These are phyloP conservation scores for Nesoenas mayeri DNA, from an alignment of 2,113 vertebrate species.

Conservation along the genomic window DNA sequence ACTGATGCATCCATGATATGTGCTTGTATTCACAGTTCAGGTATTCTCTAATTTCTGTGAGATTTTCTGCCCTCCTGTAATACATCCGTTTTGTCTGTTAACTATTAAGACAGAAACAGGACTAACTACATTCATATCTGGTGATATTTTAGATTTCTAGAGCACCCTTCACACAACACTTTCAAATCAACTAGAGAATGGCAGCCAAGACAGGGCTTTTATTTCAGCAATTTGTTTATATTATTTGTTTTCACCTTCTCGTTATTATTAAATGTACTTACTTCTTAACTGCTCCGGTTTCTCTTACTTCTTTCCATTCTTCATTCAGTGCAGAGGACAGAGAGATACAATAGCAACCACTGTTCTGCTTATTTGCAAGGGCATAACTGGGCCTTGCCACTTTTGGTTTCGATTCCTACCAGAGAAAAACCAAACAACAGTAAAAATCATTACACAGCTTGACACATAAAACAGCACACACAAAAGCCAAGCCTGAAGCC, in stretches of 20 bases:
- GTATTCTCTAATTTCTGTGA: background rate
- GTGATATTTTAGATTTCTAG: background rate
- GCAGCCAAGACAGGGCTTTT: background rate
- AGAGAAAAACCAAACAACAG: conserved; percentile 18
- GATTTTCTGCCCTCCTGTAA: background rate
- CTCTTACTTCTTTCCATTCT: conserved; percentile 82
- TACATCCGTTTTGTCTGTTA: background rate
- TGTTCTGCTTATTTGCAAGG: conserved; percentile 79
- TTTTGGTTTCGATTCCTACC: conserved; percentile 63
- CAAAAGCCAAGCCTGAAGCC: background rate
- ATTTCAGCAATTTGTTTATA: background rate
- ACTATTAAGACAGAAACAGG: background rate
- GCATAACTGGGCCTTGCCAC: conserved; percentile 76
- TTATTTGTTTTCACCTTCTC: background rate
- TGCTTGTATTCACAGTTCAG: background rate
- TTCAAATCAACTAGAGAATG: background rate
- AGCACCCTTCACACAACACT: background rate
- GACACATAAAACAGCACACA: background rate
- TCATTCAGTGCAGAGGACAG: conserved; percentile 75
- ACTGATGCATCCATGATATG: background rate
- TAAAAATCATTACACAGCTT: background rate
- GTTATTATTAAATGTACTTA: conserved; percentile 57
- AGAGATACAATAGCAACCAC: conserved; percentile 80
- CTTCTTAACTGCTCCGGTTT: conserved; percentile 82
- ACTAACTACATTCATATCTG: background rate